Evolutionary conservation across 2,888 invertebrate genomes (phyloP).

Genomic region (Limenitis camilla): DNA sequence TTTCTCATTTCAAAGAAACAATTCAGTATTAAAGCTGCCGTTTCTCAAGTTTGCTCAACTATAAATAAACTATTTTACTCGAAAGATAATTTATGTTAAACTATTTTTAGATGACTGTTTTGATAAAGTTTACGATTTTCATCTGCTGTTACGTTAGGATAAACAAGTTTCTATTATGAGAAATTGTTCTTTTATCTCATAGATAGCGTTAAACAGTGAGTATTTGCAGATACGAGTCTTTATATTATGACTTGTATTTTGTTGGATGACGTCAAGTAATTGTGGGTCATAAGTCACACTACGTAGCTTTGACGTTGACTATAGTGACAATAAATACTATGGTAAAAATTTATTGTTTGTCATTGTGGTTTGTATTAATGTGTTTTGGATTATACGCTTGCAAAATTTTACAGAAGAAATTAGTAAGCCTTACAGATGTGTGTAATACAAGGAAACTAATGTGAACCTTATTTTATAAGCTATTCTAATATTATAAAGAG

Average conservation of each 20-base stretch:
- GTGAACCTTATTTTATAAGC: too few relatives aligned
- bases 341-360: too few relatives aligned
- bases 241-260: background rate
- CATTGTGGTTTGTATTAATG: too few relatives aligned
- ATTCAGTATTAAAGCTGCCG: constrained; percentile 1
- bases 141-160: constrained; percentile 8
- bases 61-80: constrained; percentile 1
- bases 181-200: background rate
- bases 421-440: too few relatives aligned
- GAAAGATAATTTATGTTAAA: constrained; percentile 1
- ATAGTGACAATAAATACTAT: too few relatives aligned
- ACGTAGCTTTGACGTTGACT: background rate
- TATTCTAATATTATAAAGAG: too few relatives aligned
- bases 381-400: too few relatives aligned
- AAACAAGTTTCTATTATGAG: too few relatives aligned
- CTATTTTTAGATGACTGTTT: constrained; percentile 7
- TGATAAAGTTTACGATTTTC: constrained; percentile 2
- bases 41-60: constrained; percentile 7
- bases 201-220: background rate
- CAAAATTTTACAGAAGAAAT: too few relatives aligned
- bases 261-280: background rate
- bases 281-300: background rate
- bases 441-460: too few relatives aligned
- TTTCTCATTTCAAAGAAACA: background rate
- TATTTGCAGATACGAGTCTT: background rate